phyloP scores from a whole-genome alignment of 92 coral and sea anemone genomes.

The Siderastrea radians region DNA sequence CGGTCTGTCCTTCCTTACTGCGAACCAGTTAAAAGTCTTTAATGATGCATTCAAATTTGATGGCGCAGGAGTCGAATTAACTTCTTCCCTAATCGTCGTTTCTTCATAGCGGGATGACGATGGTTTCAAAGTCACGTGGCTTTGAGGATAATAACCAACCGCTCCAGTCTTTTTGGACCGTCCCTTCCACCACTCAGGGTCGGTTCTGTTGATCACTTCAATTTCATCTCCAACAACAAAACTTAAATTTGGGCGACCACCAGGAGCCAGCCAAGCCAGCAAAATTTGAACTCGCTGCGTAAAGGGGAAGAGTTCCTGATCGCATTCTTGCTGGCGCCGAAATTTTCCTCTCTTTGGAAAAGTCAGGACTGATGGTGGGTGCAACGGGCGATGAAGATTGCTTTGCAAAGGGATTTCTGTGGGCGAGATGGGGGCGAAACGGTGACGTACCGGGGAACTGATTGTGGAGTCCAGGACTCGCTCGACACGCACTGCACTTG shows the following conservation, averaged over 20 bases:
- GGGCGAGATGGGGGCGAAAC: slow-evolving; percentile 55
- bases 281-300: slow-evolving; percentile 53
- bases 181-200: slow-evolving; percentile 99
- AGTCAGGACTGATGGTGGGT: slow-evolving; percentile 65
- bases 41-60: slow-evolving; percentile 67
- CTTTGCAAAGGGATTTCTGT: slow-evolving; percentile 45
- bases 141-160: slow-evolving; percentile 90
- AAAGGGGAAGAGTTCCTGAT: slow-evolving; percentile 46
- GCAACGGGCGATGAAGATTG: slow-evolving; percentile 47
- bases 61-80: slow-evolving; percentile 79
- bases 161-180: slow-evolving; percentile 81
- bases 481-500: slow-evolving; percentile 77
- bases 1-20: slow-evolving; percentile 89
- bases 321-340: slow-evolving; percentile 85
- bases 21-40: slow-evolving; percentile 77
- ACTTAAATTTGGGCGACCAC: slow-evolving; percentile 80
- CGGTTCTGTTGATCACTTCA: slow-evolving; percentile 80
- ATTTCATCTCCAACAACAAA: slow-evolving; percentile 90
- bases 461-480: slow-evolving; percentile 33
- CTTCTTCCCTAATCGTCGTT: slow-evolving; percentile 62
- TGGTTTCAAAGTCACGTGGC: slow-evolving; percentile 62
- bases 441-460: slow-evolving; percentile 87
- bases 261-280: slow-evolving; percentile 81
- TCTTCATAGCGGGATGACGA: slow-evolving; percentile 57
- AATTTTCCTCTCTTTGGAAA: slow-evolving; percentile 64